Evolutionary conservation across 2,797 vertebrate species (phyloP), one percentile per base, ranked within the genome.

Genomic region (Brachyrhaphis roseni): DNA sequence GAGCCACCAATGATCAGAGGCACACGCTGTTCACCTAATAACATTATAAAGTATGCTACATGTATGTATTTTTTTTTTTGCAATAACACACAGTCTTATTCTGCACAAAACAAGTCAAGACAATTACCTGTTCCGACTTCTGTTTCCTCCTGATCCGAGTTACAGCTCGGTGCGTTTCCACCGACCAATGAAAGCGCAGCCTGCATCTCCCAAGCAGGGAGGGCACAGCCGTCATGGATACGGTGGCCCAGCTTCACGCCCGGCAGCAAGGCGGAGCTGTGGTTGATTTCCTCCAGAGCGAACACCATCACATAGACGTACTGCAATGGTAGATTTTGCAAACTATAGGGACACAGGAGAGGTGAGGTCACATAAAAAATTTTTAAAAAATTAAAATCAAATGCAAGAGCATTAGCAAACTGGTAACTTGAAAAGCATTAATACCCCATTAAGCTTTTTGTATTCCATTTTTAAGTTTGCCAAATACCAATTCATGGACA

Each of bases 211-310:
- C 90, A 92, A 0, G 86, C 86, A 76, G 87, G 82, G 51, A 85
- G 73, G 6, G 53, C 86, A 74, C 94, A 95, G 84, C 89, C 92
- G 74, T 95, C 93, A 41, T 73, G 83, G 53, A 95, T 93, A 23
- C 84, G 86, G 77, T 94, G 94, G 43, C 94, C 91, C 43, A 96
- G 86, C 76, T 78, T 93, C 47, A 96, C 81, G 15, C 90, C 93
- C 26, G 94, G 95, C 20, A 95, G 88, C 70, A 95, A 75, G 43
- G 74, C 77, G 47, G 78, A 70, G 73, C 87, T 92, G 1, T 64
- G 83, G 81, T 94, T 95, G 84, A 96, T 95, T 86, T 95, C 92
- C 41, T 96, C 93, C 83, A 96, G 80, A 0, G 95, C 94, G 88
- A 95, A 96, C 47, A 95, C 80, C 88, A 96, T 90, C 10, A 92